A percentile compares a stretch with the other conserved stretches of the same genome.
Evolutionary conservation across 2,797 vertebrate species (phyloP).

Genomic region (Glossophaga mutica): DNA sequence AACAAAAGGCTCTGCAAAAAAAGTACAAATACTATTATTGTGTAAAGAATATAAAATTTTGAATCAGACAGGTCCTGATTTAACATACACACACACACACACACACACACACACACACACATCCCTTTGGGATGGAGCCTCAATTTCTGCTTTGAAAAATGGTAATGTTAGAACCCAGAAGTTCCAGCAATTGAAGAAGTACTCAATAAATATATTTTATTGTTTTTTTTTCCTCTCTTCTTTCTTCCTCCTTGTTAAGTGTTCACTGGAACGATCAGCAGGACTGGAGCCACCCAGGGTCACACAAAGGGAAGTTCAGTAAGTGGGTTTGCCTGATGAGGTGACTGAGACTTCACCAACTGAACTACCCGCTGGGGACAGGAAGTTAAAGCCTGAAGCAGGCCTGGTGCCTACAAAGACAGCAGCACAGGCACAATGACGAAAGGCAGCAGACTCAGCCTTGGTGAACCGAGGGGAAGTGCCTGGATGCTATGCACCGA

Average conservation of each 20-base stretch:
- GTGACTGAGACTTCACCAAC: neutral
- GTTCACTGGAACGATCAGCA: neutral
- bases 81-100: neutral
- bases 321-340: neutral
- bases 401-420: neutral
- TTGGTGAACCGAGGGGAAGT: neutral
- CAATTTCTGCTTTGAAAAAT: slow-evolving; percentile 1
- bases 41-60: neutral
- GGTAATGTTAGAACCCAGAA: neutral
- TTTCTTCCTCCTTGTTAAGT: neutral
- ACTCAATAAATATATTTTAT: neutral
- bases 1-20: neutral
- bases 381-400: too few species aligned
- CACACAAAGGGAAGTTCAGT: neutral
- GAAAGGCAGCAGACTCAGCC: neutral
- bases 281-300: neutral
- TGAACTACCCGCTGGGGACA: neutral
- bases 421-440: too few species aligned
- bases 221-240: neutral
- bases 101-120: neutral
- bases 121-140: neutral
- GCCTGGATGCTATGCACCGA: neutral
- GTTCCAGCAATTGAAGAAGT: neutral
- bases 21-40: neutral
- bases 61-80: neutral